Percentiles rank a stretch among this genome's conserved stretches.
phyloP scores from a whole-genome alignment of 2,888 invertebrate species.

The Trichogramma dendrolimi region DNA sequence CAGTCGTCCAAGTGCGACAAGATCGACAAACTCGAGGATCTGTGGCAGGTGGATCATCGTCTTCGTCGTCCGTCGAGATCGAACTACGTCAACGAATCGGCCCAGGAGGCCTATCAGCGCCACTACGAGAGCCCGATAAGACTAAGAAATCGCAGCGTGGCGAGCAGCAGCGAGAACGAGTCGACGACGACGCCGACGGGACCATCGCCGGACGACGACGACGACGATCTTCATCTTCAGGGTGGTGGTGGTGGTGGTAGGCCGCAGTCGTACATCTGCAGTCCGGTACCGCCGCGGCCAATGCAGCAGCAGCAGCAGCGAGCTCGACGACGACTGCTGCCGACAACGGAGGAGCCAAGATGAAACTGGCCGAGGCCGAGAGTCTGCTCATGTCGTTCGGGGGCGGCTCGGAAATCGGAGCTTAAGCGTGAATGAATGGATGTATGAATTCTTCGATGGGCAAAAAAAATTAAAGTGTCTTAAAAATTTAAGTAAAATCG shows the following conservation, averaged over 20 bases:
- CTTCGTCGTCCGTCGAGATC: slow-evolving; percentile 33
- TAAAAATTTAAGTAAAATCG: too few relatives aligned
- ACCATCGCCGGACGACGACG: slow-evolving; percentile 31
- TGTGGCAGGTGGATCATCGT: slow-evolving; percentile 44
- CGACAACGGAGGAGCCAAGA: too few relatives aligned
- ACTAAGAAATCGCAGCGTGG: slow-evolving; percentile 39
- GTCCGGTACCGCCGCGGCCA: slow-evolving; percentile 17
- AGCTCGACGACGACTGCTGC: not conserved
- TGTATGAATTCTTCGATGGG: too few relatives aligned
- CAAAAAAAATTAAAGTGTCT: too few relatives aligned
- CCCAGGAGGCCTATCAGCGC: slow-evolving; percentile 2
- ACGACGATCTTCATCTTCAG: not conserved
- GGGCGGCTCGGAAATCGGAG: not conserved
- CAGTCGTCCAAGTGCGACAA: slow-evolving; percentile 46
- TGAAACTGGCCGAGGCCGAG: slow-evolving; percentile 4
- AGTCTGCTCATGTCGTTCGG: slow-evolving; percentile 17
- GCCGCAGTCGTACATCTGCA: slow-evolving; percentile 48
- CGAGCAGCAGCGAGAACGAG: slow-evolving; percentile 46
- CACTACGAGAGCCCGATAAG: slow-evolving; percentile 48
- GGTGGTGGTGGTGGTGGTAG: slow-evolving; percentile 17
- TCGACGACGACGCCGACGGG: slow-evolving; percentile 28
- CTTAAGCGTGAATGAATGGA: too few relatives aligned
- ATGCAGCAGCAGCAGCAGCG: not conserved
- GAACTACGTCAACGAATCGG: slow-evolving; percentile 43
- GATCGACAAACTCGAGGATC: slow-evolving; percentile 44